Base-by-base conservation (phyloP, 1,140 invertebrate genomes). In the Drosophila obscura region DNA sequence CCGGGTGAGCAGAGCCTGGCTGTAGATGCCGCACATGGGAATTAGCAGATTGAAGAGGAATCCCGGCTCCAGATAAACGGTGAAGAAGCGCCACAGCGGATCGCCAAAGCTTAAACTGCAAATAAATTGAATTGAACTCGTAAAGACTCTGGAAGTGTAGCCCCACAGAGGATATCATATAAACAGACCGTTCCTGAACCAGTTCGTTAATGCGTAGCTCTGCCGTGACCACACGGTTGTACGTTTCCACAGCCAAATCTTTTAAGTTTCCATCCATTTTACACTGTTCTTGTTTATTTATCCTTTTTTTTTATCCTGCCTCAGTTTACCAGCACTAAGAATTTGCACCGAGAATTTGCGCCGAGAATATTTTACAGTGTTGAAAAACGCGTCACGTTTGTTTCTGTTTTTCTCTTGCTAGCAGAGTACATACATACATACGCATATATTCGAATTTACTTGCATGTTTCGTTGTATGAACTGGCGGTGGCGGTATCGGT, bases 141-240 rank as follows among this genome's bases (percentile, higher is more conserved):
- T 35, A 35, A 2, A 11, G 31, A 11, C 43, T 43, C 0, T 46
- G 8, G 5, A 9, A 16, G 3, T 13, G 39, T 22, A 4, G 6
- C 0, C 16, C 11, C 2, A 6, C 8, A 19, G 24, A 19, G 24
- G 0, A n/a, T 0, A 1, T 22, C 2, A 19, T 19, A 19, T 19
- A 1, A 2, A 64, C 73, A 15, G 43, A 79, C 83, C 73, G 58
- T 9, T 88, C 83, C 24, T 88, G 83, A 13, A 68, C 83, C 79
- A 79, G 82, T 80, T 88, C 72, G 41, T 88, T 88, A 13, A 88
- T 65, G 6, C 46, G 56, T 8, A 88, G 50, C 44, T 88, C 83
- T 1, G 65, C 69, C 16, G 60, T 65, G 11, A 85, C 71, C 6
- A 75, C 13, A 19, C 31, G 49, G 11, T 52, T 46, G 35, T 85